Percentiles rank a stretch among this genome's conserved stretches.
Evolutionary conservation across 2,113 vertebrate species (phyloP).

Genomic region (Sphyrna mokarran): DNA sequence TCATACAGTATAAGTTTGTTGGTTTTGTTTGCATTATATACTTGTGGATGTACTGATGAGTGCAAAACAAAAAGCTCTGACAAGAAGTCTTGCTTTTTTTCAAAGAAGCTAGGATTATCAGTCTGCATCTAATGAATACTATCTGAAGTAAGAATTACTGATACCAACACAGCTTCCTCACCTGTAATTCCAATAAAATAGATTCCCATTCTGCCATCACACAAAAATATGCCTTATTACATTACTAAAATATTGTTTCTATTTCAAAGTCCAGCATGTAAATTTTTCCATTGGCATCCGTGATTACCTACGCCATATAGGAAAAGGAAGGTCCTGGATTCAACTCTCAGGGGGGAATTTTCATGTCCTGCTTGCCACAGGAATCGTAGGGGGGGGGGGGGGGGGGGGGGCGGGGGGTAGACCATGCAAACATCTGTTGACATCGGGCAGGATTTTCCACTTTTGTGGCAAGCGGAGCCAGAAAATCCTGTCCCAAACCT

Average conservation of each 20-base stretch:
- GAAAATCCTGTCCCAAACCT: neutral
- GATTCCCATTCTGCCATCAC: neutral
- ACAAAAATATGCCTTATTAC: neutral
- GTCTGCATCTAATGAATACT: neutral
- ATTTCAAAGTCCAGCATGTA: neutral
- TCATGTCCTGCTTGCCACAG: too few relatives aligned
- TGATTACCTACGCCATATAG: neutral
- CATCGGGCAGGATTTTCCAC: too few relatives aligned
- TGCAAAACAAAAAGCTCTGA: too few relatives aligned
- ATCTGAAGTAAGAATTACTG: too few relatives aligned
- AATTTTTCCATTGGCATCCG: neutral
- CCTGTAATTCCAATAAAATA: neutral
- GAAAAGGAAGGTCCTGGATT: neutral
- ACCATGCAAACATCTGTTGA: too few relatives aligned
- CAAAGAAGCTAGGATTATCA: too few relatives aligned
- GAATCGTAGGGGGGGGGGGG: too few relatives aligned
- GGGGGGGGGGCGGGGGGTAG: too few relatives aligned
- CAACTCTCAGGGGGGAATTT: neutral
- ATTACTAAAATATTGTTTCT: neutral
- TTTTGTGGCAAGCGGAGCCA: too few relatives aligned
- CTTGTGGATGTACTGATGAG: too few relatives aligned
- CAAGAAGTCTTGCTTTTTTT: neutral
- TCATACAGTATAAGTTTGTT: too few relatives aligned
- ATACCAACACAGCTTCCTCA: neutral
- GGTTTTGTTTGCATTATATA: too few relatives aligned